Conservation (phyloP, 2,888 invertebrate genomes). For the Metallyticus violacea region DNA sequence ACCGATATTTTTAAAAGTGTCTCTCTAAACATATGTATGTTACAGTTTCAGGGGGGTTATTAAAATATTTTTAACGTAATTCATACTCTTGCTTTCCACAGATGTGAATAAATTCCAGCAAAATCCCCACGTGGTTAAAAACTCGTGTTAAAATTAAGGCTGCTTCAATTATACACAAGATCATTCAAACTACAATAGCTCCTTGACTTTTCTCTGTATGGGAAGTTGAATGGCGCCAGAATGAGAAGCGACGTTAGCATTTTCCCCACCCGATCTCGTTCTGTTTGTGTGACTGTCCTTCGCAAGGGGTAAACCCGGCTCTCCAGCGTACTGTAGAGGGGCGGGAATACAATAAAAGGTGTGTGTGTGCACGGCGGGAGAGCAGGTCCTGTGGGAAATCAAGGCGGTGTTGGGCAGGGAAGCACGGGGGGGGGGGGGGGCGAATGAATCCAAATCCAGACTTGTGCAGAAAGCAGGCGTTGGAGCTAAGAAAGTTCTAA, state of each 20-base stretch:
- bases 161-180: too few relatives aligned
- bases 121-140: too few relatives aligned
- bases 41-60: too few relatives aligned
- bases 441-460: constrained; percentile 8
- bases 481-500: constrained; percentile 11
- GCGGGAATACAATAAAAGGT: background rate
- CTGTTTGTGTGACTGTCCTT: background rate
- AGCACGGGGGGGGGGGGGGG: constrained; percentile 26
- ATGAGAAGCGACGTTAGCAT: background rate
- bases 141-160: too few relatives aligned
- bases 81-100: too few relatives aligned
- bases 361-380: background rate
- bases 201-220: background rate
- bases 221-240: background rate
- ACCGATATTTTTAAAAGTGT: too few relatives aligned
- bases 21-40: too few relatives aligned
- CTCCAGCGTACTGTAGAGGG: background rate
- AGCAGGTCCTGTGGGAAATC: background rate
- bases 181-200: background rate
- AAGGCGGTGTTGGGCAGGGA: constrained; percentile 3
- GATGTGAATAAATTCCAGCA: too few relatives aligned
- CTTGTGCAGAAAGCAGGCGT: background rate
- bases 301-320: background rate
- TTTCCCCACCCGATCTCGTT: background rate
- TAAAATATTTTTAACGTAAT: too few relatives aligned